These are phyloP conservation scores for Caenorhabditis wallacei DNA, from an alignment of 2,888 invertebrate genomes.

Conservation along the genomic window DNA sequence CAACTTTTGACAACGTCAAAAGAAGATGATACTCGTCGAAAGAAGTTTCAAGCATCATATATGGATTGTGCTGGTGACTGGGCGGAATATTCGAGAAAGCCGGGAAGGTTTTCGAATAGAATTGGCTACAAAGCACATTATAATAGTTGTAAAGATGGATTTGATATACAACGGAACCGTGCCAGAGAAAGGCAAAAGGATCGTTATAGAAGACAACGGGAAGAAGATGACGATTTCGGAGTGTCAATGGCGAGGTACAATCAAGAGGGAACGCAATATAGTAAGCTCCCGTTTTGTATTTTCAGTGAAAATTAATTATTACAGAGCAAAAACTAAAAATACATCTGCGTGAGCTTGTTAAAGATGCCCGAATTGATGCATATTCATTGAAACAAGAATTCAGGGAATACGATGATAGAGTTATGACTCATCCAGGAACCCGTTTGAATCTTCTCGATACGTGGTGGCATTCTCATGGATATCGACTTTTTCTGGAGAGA, in stretches of 20 bases:
- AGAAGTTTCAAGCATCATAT: conserved; percentile 28
- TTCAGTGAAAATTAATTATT: neutral
- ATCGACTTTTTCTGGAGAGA: conserved; percentile 1
- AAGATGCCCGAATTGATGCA: conserved; percentile 29
- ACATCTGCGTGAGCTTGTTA: conserved; percentile 27
- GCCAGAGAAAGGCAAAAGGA: neutral
- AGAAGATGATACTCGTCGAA: conserved; percentile 2
- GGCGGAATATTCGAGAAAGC: conserved; percentile 33
- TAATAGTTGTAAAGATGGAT: neutral
- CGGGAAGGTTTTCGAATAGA: conserved; percentile 41
- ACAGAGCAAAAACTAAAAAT: conserved; percentile 6
- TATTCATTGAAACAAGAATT: conserved; percentile 29
- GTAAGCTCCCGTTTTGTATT: no score
- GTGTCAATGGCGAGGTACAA: neutral
- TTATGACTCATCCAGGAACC: conserved; percentile 36
- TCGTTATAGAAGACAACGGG: neutral
- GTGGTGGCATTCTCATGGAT: conserved; percentile 40
- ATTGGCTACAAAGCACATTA: conserved; percentile 17
- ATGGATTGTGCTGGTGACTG: conserved; percentile 26
- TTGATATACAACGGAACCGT: conserved; percentile 18
- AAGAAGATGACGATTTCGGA: neutral
- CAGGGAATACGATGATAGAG: neutral
- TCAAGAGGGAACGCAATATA: no score
- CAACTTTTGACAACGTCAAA: conserved; percentile 7
- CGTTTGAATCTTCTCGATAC: neutral